A percentile compares a stretch with the other conserved stretches of the same genome.
phyloP scores from a whole-genome alignment of 2,797 vertebrate species.

The Enteromius afrohamiltoni region DNA sequence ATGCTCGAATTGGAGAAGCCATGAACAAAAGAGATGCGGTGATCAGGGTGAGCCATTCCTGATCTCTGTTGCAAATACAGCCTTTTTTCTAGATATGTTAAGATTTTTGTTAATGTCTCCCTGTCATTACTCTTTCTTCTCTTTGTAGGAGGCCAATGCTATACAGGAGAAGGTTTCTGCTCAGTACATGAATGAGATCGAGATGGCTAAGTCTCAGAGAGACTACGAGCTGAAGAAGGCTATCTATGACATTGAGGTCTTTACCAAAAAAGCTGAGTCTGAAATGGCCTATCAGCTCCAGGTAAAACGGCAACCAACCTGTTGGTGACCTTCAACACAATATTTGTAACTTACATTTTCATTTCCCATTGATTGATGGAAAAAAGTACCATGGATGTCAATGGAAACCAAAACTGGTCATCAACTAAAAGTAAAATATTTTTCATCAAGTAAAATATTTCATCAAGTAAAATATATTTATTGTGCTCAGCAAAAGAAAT shows the following conservation, averaged over 20 bases:
- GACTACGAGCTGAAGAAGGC: conserved; percentile 93
- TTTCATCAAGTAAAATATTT: background rate
- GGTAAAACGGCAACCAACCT: conserved; percentile 70
- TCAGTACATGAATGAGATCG: conserved; percentile 89
- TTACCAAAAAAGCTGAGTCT: conserved; percentile 88
- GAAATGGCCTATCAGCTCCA: conserved; percentile 92
- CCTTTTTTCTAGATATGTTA: background rate
- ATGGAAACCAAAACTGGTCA: background rate
- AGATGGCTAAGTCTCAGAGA: conserved; percentile 91
- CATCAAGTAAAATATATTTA: background rate
- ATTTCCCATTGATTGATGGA: background rate
- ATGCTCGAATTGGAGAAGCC: conserved; percentile 90
- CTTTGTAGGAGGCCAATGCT: conserved; percentile 85
- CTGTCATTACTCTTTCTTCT: background rate
- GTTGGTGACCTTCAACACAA: background rate
- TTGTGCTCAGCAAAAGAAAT: background rate
- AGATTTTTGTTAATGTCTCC: background rate
- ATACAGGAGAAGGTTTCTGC: conserved; percentile 89
- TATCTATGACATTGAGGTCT: conserved; percentile 86
- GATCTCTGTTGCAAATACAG: background rate
- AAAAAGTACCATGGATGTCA: background rate
- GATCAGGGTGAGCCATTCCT: conserved; percentile 80
- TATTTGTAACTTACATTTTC: background rate
- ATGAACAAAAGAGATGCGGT: conserved; percentile 89
- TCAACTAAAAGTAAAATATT: background rate